These are phyloP conservation scores for Aphrophora alni DNA, from an alignment of 2,888 invertebrate species.

Conservation along the genomic window DNA sequence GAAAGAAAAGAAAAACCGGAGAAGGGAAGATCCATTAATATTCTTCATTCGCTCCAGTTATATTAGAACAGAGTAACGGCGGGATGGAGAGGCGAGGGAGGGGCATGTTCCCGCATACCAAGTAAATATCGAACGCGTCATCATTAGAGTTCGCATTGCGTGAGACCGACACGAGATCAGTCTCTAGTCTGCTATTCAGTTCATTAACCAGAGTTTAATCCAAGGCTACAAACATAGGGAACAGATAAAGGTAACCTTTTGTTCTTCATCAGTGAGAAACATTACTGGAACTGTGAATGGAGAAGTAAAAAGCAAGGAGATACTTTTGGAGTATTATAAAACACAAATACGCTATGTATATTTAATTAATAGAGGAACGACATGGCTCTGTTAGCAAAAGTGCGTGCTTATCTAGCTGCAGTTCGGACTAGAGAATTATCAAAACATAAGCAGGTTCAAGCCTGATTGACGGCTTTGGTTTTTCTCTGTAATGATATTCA, in stretches of 20 bases:
- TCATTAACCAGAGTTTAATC: not conserved
- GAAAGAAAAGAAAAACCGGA: not conserved
- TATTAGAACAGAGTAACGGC: not conserved
- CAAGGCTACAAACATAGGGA: not conserved
- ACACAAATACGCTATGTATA: too few relatives aligned
- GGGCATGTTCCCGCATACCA: not conserved
- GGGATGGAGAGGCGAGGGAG: not conserved
- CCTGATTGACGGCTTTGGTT: too few relatives aligned
- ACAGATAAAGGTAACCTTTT: not conserved
- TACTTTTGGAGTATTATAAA: too few relatives aligned
- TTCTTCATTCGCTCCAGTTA: constrained; percentile 6
- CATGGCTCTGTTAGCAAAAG: too few relatives aligned
- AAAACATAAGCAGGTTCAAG: too few relatives aligned
- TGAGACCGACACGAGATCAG: not conserved
- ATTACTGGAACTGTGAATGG: not conserved
- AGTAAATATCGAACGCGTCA: not conserved
- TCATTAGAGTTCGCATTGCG: not conserved
- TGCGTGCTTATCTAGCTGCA: too few relatives aligned
- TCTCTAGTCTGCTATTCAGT: not conserved
- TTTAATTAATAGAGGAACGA: too few relatives aligned
- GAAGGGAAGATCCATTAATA: not conserved
- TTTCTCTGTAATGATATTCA: too few relatives aligned
- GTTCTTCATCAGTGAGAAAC: not conserved
- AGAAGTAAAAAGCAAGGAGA: too few relatives aligned
- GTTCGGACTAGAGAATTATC: too few relatives aligned